These are phyloP conservation scores for Cyanoliseus patagonus DNA, from an alignment of 2,113 vertebrate species.

Conservation along the genomic window DNA sequence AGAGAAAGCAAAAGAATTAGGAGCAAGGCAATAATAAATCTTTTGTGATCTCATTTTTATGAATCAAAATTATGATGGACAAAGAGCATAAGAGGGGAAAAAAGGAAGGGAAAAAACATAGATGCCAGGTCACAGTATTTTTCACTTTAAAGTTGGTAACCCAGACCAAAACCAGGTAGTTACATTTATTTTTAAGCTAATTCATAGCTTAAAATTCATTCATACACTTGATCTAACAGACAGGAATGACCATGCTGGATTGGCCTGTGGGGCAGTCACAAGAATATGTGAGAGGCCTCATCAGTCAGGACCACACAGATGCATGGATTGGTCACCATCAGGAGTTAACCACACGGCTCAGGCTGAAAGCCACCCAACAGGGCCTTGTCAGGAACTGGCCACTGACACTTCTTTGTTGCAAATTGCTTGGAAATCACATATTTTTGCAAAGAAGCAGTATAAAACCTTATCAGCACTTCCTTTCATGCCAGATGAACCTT, in stretches of 20 bases:
- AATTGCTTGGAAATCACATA: not conserved
- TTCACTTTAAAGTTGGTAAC: not conserved
- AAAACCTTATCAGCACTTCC: not conserved
- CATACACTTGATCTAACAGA: not conserved
- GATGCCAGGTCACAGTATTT: not conserved
- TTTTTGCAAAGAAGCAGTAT: not conserved
- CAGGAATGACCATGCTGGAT: not conserved
- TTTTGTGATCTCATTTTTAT: not conserved
- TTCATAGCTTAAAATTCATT: not conserved
- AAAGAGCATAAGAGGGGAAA: not conserved
- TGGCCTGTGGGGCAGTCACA: not conserved
- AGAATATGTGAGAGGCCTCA: not conserved
- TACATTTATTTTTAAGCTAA: not conserved
- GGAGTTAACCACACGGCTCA: accelerated
- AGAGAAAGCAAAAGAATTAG: not conserved
- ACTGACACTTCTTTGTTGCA: not conserved
- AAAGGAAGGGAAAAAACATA: not conserved
- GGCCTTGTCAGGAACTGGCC: not conserved
- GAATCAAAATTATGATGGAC: not conserved
- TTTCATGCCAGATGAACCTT: not conserved
- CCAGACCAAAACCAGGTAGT: not conserved
- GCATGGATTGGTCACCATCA: not conserved
- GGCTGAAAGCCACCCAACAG: not conserved
- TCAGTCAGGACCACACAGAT: not conserved
- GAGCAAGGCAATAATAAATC: not conserved